Conservation (phyloP, 1,140 invertebrate genomes). For the Holcopasites calliopsidis region DNA sequence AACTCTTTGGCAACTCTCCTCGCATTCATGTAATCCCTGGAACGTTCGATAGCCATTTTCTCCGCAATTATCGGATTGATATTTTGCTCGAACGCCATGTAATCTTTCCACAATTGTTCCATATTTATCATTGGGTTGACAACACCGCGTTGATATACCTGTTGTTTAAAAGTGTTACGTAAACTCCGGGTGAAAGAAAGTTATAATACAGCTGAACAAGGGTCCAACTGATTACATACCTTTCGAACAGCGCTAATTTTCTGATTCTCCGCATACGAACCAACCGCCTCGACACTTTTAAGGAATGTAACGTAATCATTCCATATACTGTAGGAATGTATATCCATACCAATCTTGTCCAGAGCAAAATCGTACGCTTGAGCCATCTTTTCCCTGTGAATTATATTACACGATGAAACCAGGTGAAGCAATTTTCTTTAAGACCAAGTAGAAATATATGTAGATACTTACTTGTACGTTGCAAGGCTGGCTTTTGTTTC, state of each 20-base stretch:
- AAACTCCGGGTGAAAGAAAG: background rate
- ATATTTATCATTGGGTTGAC: slow-evolving; percentile 99
- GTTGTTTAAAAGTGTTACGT: slow-evolving; percentile 15
- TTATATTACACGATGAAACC: background rate
- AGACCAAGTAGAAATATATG: no score
- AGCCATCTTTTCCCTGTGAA: slow-evolving; percentile 97
- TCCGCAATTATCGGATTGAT: slow-evolving; percentile 98
- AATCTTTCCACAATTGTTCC: slow-evolving; percentile 99
- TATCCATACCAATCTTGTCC: slow-evolving; percentile 99
- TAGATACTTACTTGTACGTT: slow-evolving; percentile 92
- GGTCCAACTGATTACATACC: slow-evolving; percentile 81
- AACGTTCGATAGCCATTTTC: slow-evolving; percentile 94
- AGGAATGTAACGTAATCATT: slow-evolving; percentile 98
- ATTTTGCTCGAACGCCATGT: slow-evolving; percentile 95
- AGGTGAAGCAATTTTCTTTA: no score
- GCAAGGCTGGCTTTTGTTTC: slow-evolving; percentile 96
- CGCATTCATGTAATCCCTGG: slow-evolving; percentile 98
- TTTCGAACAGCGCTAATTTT: slow-evolving; percentile 98
- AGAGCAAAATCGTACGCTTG: slow-evolving; percentile 99
- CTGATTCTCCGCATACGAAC: slow-evolving; percentile 99
- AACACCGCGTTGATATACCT: slow-evolving; percentile 96
- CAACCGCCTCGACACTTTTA: slow-evolving; percentile 98
- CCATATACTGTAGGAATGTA: slow-evolving; percentile 97
- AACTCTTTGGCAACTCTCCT: slow-evolving; percentile 97
- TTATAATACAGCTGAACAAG: background rate